phyloP scores from a whole-genome alignment of 2,797 vertebrate species.

The Molossus molossus region DNA sequence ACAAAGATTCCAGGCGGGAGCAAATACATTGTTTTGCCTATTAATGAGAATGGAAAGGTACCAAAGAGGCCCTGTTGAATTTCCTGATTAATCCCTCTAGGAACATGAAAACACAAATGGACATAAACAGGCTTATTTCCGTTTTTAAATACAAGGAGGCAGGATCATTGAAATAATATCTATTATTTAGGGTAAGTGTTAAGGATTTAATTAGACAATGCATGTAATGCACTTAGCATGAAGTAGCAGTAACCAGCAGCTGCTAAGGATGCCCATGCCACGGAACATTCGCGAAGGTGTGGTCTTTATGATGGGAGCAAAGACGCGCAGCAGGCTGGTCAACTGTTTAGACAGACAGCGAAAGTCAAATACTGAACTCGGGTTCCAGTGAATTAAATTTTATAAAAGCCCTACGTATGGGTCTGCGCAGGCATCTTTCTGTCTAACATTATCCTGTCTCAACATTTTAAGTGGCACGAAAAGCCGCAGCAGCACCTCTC shows the following conservation, averaged over 20 bases:
- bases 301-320: not conserved
- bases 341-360: not conserved
- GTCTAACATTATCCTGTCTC: not conserved
- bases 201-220: conserved; percentile 37
- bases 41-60: not conserved
- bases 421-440: not conserved
- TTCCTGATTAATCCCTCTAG: not conserved
- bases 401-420: not conserved
- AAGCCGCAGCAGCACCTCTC: not conserved
- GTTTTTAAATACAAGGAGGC: conserved; percentile 7
- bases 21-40: not conserved
- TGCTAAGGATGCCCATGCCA: not conserved
- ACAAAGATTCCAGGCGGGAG: not conserved
- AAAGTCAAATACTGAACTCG: not conserved
- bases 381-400: not conserved
- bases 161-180: not conserved
- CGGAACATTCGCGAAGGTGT: not conserved
- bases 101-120: not conserved
- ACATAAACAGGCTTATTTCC: not conserved
- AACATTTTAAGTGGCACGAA: not conserved
- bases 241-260: not conserved
- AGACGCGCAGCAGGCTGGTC: not conserved
- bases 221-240: not conserved
- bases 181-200: not conserved
- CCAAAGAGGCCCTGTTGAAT: not conserved